Evolutionary conservation across 2,113 vertebrate genomes (phyloP), one percentile per base, ranked within the genome.

Genomic region (Passer domesticus): DNA sequence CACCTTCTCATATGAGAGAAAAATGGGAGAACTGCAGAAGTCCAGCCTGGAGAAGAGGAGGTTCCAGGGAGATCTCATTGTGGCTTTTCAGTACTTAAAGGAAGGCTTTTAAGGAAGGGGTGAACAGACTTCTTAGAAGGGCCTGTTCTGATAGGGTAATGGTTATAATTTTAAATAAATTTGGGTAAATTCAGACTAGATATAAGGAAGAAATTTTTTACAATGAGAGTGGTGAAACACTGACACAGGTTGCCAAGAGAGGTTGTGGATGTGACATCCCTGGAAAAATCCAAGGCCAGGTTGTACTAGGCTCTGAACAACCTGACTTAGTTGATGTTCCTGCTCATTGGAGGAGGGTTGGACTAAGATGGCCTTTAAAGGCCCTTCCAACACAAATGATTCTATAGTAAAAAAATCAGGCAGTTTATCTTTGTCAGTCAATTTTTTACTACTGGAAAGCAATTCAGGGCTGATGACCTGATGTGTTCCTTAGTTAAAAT

Each of bases 401-500:
- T 81, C 31, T 19, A 3, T 59, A 31, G 33, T 41, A 33, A 86
- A 83, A 25, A 79, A 43, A 56, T 43, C 47, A 52, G 28, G 74
- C 50, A 35, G 11, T 83, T 72, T 53, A 41, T 56, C 35, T 60
- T 68, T 31, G 44, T 44, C 43, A 53, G 33, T 74, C 43, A 64
- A 5, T 73, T 78, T 88, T 84, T 75, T 75, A 46, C 33, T 77
- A 14, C 44, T 66, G 37, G 58, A 77, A 70, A 64, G 17, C 23
- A n/a, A 11, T 33, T 59, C 14, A 55, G 50, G 35, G 33, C 44
- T 69, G 37, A 80, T 74, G 23, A 68, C 24, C 33, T 24, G 58
- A 86, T 76, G n/a, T 9, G 23, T 83, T 64, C 33, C 10, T 83
- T 46, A 63, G 33, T 60, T 95, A 49, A 93, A 96, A 82, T 78